These are phyloP conservation scores for Taphrorychus bicolor DNA, from an alignment of 2,888 invertebrate genomes.

Conservation along the genomic window DNA sequence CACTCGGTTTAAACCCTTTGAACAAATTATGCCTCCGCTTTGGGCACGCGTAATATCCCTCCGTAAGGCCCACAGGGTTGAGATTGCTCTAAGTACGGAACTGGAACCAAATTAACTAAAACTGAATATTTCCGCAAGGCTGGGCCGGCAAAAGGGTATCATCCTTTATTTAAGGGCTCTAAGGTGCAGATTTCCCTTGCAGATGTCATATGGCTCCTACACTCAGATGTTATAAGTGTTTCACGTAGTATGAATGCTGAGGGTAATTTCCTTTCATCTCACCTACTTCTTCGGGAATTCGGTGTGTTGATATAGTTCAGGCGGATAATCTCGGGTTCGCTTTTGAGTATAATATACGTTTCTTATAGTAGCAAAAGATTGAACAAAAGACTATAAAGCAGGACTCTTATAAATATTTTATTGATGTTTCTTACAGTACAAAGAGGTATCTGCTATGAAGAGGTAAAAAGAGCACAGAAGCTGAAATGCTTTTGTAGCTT, in stretches of 20 bases:
- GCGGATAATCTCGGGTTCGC: neutral
- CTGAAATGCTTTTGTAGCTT: too few species aligned
- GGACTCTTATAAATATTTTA: too few species aligned
- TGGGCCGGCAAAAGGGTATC: conserved; percentile 23
- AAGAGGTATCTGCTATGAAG: too few species aligned
- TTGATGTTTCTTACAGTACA: too few species aligned
- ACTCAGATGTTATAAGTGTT: neutral
- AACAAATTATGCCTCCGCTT: conserved; percentile 17
- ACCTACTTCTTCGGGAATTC: neutral
- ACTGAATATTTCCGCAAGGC: conserved; percentile 22
- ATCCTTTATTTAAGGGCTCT: conserved; percentile 19
- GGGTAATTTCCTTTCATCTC: conserved; percentile 5
- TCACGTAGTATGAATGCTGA: neutral
- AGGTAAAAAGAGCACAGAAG: too few species aligned
- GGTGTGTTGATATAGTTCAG: neutral
- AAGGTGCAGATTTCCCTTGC: conserved; percentile 8
- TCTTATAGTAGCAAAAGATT: too few species aligned
- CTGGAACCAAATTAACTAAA: conserved; percentile 13
- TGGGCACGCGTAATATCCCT: conserved; percentile 11
- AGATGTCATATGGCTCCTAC: neutral
- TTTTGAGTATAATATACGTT: neutral
- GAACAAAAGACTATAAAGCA: too few species aligned
- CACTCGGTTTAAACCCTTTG: conserved; percentile 6
- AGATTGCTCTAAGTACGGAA: conserved; percentile 5
- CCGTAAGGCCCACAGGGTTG: conserved; percentile 6